phyloP scores from a whole-genome alignment of 2,113 vertebrate species.

The Dolichotis patagonum region DNA sequence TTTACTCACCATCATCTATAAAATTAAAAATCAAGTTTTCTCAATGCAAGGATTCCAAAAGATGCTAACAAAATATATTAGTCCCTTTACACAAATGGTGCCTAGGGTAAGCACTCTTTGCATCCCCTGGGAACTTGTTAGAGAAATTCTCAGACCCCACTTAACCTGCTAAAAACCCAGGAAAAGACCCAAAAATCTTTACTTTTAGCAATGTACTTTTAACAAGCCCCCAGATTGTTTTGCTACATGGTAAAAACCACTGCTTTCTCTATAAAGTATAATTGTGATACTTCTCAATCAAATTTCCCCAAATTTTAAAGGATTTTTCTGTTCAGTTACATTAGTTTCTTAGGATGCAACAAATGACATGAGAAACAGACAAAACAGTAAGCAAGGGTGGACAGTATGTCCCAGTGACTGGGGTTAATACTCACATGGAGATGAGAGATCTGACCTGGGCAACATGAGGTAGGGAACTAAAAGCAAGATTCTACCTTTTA shows the following conservation, averaged over 20 bases:
- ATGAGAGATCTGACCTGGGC: background rate
- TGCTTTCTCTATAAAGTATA: background rate
- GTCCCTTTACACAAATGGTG: background rate
- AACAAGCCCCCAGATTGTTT: background rate
- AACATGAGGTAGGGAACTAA: background rate
- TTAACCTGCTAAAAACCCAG: background rate
- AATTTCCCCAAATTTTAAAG: background rate
- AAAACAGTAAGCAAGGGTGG: background rate
- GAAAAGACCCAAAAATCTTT: background rate
- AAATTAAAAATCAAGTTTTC: background rate
- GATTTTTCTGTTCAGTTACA: background rate
- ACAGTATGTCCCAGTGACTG: background rate
- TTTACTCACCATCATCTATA: background rate
- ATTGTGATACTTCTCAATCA: background rate
- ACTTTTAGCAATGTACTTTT: background rate
- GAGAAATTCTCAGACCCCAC: background rate
- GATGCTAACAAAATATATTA: background rate
- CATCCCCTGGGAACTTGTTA: background rate
- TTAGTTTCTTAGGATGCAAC: background rate
- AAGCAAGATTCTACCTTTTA: background rate
- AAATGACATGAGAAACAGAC: background rate
- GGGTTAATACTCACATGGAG: background rate
- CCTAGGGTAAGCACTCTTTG: background rate
- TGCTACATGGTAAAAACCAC: background rate
- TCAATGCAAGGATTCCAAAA: background rate